phyloP scores from a whole-genome alignment of 2,797 vertebrate genomes.

The Urocyon cinereoargenteus region DNA sequence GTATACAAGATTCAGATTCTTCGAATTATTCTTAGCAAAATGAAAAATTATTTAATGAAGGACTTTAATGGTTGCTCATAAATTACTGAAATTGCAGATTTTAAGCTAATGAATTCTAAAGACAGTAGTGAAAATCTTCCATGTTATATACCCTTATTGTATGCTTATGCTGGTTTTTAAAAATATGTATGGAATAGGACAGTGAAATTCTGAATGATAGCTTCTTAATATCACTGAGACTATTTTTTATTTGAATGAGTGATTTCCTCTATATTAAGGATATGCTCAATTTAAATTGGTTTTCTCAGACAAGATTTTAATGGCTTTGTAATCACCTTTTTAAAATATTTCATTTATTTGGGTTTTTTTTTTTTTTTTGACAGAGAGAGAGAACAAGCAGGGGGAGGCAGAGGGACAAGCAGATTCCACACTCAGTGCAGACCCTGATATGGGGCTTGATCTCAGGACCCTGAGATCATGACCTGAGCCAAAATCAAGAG shows the following conservation, averaged over 20 bases:
- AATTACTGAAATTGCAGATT: constrained; percentile 57
- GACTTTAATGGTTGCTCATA: constrained; percentile 60
- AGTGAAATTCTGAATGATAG: constrained; percentile 5
- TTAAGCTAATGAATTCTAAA: constrained; percentile 60
- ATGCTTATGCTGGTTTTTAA: constrained; percentile 23
- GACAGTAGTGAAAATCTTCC: constrained; percentile 27
- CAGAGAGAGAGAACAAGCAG: not conserved
- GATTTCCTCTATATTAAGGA: constrained; percentile 58
- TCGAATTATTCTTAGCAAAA: constrained; percentile 60
- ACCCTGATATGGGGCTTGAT: not conserved
- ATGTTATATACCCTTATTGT: not conserved
- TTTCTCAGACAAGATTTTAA: constrained; percentile 43
- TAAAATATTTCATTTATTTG: not conserved
- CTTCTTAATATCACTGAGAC: constrained; percentile 42
- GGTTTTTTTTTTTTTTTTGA: no score
- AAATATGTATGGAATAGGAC: constrained; percentile 35
- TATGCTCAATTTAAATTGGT: constrained; percentile 52
- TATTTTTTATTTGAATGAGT: constrained; percentile 55
- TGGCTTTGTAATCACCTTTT: not conserved
- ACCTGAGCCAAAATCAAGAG: not conserved
- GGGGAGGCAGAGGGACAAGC: not conserved
- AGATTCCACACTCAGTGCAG: not conserved
- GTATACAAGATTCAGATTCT: constrained; percentile 58
- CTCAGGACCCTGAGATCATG: not conserved
- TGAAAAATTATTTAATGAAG: constrained; percentile 63